Conservation (phyloP, 2,113 vertebrate genomes). For the Podocnemis expansa region DNA sequence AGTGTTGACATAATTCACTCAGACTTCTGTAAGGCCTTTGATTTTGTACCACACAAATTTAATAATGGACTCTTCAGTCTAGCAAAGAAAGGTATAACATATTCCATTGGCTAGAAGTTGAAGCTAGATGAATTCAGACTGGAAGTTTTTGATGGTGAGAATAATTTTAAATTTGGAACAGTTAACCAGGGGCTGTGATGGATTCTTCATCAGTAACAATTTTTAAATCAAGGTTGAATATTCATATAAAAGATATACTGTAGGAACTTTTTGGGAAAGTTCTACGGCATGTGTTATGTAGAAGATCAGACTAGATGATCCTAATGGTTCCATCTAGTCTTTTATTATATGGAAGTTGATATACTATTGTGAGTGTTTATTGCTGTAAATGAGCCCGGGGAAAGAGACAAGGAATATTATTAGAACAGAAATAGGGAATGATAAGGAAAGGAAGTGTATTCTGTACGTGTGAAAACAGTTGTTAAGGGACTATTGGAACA, state of each 20-base stretch:
- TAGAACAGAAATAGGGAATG: background rate
- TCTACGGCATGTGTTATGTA: background rate
- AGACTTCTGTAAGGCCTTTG: background rate
- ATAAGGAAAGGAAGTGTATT: background rate
- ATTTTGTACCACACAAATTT: background rate
- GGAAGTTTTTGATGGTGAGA: background rate
- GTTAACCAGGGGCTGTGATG: background rate
- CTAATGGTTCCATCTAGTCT: background rate
- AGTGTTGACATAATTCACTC: background rate
- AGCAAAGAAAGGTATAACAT: too few relatives aligned
- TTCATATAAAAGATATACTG: background rate
- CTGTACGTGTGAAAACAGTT: background rate
- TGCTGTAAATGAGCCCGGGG: slow-evolving; percentile 9
- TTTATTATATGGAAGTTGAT: background rate
- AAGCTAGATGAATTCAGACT: too few relatives aligned
- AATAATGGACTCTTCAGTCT: too few relatives aligned
- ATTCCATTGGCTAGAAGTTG: too few relatives aligned
- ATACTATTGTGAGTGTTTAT: background rate
- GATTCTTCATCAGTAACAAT: background rate
- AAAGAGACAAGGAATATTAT: background rate
- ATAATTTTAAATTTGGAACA: background rate
- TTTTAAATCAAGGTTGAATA: background rate
- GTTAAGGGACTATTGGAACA: background rate
- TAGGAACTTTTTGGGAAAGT: background rate
- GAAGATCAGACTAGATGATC: background rate